A percentile compares a stretch with the other conserved stretches of the same genome.
phyloP scores from a whole-genome alignment of 64 coral and sea anemone species.

The Platygyra sinensis region DNA sequence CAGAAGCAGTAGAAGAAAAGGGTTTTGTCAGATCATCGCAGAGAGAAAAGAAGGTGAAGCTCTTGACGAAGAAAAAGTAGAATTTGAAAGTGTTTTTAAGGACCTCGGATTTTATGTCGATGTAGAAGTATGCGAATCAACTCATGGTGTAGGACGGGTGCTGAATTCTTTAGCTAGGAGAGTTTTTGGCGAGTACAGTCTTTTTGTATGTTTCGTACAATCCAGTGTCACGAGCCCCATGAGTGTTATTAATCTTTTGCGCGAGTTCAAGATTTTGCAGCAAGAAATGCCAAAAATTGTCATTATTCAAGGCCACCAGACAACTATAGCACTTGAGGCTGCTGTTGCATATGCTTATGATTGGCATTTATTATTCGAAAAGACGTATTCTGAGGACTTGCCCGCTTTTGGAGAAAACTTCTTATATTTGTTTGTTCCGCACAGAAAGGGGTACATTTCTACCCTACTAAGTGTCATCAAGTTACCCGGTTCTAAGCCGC shows the following conservation, averaged over 20 bases:
- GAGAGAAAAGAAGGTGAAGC: no score
- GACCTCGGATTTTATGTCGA: background rate
- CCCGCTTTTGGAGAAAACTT: background rate
- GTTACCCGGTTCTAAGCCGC: background rate
- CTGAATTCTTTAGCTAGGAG: background rate
- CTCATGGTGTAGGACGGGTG: background rate
- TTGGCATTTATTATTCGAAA: no score
- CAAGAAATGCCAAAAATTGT: background rate
- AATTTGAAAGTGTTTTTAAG: background rate
- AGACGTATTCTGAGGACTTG: background rate
- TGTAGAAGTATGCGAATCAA: background rate
- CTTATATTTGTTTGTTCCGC: background rate
- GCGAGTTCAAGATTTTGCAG: background rate
- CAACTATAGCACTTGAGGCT: background rate
- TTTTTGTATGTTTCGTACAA: background rate
- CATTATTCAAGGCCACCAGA: background rate
- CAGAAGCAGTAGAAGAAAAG: no score
- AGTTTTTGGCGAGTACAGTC: background rate
- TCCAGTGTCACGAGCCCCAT: background rate
- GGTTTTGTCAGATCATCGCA: no score
- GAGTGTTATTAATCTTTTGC: background rate
- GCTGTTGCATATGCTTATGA: no score
- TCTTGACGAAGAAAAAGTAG: background rate
- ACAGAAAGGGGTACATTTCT: background rate
- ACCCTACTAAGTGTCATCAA: background rate